Base-by-base conservation (phyloP, 1,140 invertebrate species). In the Pantala flavescens region DNA sequence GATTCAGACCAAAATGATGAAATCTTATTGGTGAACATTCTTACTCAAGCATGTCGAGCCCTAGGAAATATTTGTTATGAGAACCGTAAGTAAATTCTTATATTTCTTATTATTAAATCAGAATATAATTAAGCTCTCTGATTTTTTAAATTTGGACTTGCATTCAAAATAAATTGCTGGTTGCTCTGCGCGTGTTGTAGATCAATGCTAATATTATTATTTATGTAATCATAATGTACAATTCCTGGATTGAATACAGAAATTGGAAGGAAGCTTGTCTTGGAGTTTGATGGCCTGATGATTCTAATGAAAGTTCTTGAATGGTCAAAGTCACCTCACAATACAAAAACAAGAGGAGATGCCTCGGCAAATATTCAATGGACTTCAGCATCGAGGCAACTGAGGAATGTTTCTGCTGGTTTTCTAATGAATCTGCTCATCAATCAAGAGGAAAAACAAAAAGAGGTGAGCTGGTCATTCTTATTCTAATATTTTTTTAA, bases 1-100 rank as follows among this genome's bases (percentile, higher is more conserved):
- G 49, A 19, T 21, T 1, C 12, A 12, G 49, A 63, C 1, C 49
- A 63, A 63, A 36, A 36, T 36, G 49, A 63, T 19, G 49, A 16
- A 63, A 21, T 12, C 2, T 63, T 12, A 19, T 19, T 63, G 14
- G 3, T 16, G n/a, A 21, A 16, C 14, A 63, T 21, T 19, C 49
- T 63, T 12, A 63, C 49, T 5, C 92, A 95, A 80, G 86, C 88
- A 23, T 91, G 91, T 77, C 85, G 94, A 78, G 92, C 93, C 9
- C 82, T 96, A 23, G 93, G 92, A 71, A 96, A 96, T 82, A 90
- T 96, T 78, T 95, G 92, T 78, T 96, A 90, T 82, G 91, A 95
- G 79, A 94, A 94, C 85, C 90, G 93, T 87, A 85, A 84, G 78
- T 86, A 14, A 43, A 72, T n/a, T n/a, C n/a, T n/a, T n/a, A n/a